Conservation (phyloP, 1,140 invertebrate genomes). For the Macrotrachela quadricornifera region DNA sequence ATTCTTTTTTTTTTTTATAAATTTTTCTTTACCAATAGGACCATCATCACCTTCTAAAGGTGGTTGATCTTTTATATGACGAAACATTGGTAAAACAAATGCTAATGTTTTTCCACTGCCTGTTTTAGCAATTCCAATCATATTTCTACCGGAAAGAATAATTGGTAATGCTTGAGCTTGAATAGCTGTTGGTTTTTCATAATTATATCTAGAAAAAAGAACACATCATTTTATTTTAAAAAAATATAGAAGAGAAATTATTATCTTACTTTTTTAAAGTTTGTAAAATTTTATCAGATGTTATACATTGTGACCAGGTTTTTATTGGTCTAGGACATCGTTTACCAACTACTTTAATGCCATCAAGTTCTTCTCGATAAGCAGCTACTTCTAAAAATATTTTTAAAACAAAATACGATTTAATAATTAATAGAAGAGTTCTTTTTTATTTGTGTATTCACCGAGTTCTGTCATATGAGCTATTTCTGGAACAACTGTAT, state of each 20-base stretch:
- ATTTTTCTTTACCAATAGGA: conserved; percentile 46
- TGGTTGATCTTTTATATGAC: conserved; percentile 85
- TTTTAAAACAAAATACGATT: conserved; percentile 21
- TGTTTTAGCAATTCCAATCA: conserved; percentile 97
- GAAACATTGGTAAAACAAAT: conserved; percentile 90
- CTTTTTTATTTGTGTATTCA: not conserved
- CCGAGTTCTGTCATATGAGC: conserved; percentile 54
- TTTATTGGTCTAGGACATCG: conserved; percentile 82
- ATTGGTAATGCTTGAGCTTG: conserved; percentile 92
- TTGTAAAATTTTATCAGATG: conserved; percentile 84
- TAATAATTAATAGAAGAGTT: conserved; percentile 36
- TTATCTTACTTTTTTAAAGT: conserved; percentile 51
- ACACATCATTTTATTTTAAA: not conserved
- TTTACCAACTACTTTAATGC: conserved; percentile 44
- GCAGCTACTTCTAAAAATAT: conserved; percentile 19
- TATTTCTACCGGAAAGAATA: conserved; percentile 84
- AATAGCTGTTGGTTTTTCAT: conserved; percentile 94
- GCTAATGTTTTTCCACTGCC: conserved; percentile 95
- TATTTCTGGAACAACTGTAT: conserved; percentile 76
- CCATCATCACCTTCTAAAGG: conserved; percentile 80
- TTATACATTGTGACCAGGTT: conserved; percentile 93
- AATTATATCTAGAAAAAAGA: conserved; percentile 39
- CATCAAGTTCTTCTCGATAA: conserved; percentile 9
- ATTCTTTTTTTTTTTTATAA: not conserved
- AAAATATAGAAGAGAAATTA: conserved; percentile 8